Conservation (phyloP, 2,888 invertebrate species). For the Cinara cedri region DNA sequence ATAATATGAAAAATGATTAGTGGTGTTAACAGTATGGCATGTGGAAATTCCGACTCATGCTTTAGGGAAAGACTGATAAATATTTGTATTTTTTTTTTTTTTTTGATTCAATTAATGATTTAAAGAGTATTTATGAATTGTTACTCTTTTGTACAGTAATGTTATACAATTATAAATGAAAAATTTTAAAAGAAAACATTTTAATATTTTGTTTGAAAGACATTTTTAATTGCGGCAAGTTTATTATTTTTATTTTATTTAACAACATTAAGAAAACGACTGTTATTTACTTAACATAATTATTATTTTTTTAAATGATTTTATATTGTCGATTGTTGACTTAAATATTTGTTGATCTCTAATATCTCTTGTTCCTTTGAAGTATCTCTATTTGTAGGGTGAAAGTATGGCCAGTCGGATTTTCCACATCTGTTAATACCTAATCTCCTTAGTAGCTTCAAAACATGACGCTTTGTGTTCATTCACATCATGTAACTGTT, state of each 20-base stretch:
- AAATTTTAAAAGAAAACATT: slow-evolving; percentile 20
- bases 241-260: slow-evolving; percentile 40
- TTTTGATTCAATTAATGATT: slow-evolving; percentile 29
- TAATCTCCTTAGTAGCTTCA: slow-evolving; percentile 38
- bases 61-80: slow-evolving; percentile 56
- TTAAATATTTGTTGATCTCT: slow-evolving; percentile 49
- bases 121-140: slow-evolving; percentile 37
- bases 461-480: slow-evolving; percentile 41
- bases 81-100: slow-evolving; percentile 32
- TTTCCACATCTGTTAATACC: slow-evolving; percentile 52
- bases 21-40: slow-evolving; percentile 46
- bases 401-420: slow-evolving; percentile 50
- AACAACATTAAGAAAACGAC: slow-evolving; percentile 38
- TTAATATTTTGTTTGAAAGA: slow-evolving; percentile 12
- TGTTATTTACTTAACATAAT: slow-evolving; percentile 39
- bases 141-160: slow-evolving; percentile 47
- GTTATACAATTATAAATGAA: slow-evolving; percentile 22
- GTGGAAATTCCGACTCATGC: slow-evolving; percentile 53
- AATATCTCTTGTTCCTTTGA: slow-evolving; percentile 52
- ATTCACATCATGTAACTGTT: slow-evolving; percentile 38
- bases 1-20: slow-evolving; percentile 54
- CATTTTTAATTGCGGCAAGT: slow-evolving; percentile 1
- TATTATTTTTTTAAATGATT: slow-evolving; percentile 48
- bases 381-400: slow-evolving; percentile 39
- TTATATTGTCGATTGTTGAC: slow-evolving; percentile 41